Evolutionary conservation across 2,113 vertebrate species (phyloP), one percentile per base, ranked within the genome.

Genomic region (Propithecus coquereli): DNA sequence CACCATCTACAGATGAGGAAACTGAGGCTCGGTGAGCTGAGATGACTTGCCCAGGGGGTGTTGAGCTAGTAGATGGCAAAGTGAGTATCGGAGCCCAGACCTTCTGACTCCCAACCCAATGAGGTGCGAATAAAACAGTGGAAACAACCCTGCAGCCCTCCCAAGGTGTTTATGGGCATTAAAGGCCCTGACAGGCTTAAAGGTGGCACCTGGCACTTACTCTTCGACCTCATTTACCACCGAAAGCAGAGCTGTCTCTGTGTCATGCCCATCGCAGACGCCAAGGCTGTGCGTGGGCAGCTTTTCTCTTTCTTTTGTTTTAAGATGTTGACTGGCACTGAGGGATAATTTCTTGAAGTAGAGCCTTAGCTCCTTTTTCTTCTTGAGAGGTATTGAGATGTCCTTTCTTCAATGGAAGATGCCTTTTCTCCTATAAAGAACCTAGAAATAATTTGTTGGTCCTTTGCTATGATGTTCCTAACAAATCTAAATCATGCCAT

Each of bases 181-280:
- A 47, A 59, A 71, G 34, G 27, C 50, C 2, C 25, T 3, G 23
- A 1, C 5, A 0, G 0, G 47, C 32, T 22, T 63, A 18, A 43
- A 22, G 43, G 37, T 0, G 0, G 25, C 16, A 0, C n/a, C n/a
- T 65, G 16, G 22, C 13, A 0, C 54, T 34, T 13, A 1, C 2
- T 20, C 66, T 80, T 63, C 14, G 18, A 30, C 18, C 13, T 79
- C 40, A 1, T 10, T 61, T 52, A 34, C 20, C 37, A 16, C 13
- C 16, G 63, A 70, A 76, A 10, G 59, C 81, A 71, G 63, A 27
- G 34, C 43, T 30, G 32, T 32, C 1, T 0, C 18, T 32, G 17
- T 50, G 23, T 43, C 37, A 0, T 14, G 16, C 71, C 79, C n/a
- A 8, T 37, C 66, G 11, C 4, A 10, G 37, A 43, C 71, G 12